These are phyloP conservation scores for Drosophila kanekoi DNA, from an alignment of 2,888 invertebrate species.

Conservation along the genomic window DNA sequence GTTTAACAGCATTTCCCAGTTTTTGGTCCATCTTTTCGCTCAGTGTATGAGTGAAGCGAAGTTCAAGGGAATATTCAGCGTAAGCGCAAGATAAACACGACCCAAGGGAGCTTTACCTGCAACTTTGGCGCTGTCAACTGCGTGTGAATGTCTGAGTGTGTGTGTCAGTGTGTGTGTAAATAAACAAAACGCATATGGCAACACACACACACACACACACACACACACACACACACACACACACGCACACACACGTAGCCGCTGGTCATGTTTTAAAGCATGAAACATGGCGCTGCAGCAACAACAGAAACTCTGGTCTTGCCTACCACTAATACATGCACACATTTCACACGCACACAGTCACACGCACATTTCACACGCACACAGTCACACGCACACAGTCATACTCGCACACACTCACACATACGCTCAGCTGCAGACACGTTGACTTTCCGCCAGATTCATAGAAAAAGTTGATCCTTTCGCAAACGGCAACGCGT, in stretches of 20 bases:
- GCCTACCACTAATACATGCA: constrained; percentile 18
- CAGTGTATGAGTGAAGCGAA: constrained; percentile 31
- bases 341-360: not conserved
- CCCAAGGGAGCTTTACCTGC: constrained; percentile 64
- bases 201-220: constrained; percentile 11
- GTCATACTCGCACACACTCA: not conserved
- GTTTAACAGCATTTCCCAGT: too few relatives aligned
- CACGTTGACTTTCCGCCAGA: constrained; percentile 71
- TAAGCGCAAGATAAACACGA: constrained; percentile 76
- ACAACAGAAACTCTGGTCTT: constrained; percentile 18
- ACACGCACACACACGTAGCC: constrained; percentile 20
- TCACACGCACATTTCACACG: not conserved
- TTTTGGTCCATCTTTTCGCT: not conserved
- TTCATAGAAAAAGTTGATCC: constrained; percentile 73
- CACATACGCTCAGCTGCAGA: not conserved
- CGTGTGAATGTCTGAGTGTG: constrained; percentile 12
- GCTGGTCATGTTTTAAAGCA: constrained; percentile 52
- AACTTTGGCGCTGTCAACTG: constrained; percentile 57
- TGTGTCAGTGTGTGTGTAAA: constrained; percentile 31
- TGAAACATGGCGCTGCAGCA: constrained; percentile 32
- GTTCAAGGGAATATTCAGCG: constrained; percentile 68
- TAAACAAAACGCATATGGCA: constrained; percentile 53
- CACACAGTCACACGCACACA: constrained; percentile 16
- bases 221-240: constrained; percentile 9
- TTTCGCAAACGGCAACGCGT: constrained; percentile 36